A percentile compares a stretch with the other conserved stretches of the same genome.
phyloP scores from a whole-genome alignment of 2,888 invertebrate species.

The Craniophora ligustri region DNA sequence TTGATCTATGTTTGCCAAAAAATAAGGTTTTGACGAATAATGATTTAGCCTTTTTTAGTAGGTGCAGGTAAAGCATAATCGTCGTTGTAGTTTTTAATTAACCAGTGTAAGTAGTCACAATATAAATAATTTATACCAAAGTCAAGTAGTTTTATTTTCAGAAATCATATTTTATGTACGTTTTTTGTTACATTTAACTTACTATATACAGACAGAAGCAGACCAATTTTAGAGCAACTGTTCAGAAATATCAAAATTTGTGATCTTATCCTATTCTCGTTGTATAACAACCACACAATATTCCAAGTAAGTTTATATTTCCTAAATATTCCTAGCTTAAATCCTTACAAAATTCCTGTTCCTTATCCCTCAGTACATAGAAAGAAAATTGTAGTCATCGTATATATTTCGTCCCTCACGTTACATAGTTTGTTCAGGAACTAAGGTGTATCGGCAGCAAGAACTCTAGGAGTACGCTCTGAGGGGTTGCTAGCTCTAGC shows the following conservation, averaged over 20 bases:
- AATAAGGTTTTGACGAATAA: neutral
- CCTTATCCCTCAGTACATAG: neutral
- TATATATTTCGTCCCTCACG: neutral
- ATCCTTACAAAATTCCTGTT: conserved; percentile 1
- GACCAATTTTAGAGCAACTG: neutral
- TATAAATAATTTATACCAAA: conserved; percentile 18
- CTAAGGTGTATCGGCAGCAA: conserved; percentile 57
- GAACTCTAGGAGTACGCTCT: conserved; percentile 71
- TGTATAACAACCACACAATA: conserved; percentile 8
- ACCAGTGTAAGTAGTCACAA: conserved; percentile 28
- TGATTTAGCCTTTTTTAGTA: too few relatives aligned
- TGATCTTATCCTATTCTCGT: too few relatives aligned
- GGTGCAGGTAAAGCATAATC: too few relatives aligned
- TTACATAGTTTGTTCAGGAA: neutral
- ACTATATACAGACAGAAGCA: conserved; percentile 14
- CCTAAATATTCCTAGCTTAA: too few relatives aligned
- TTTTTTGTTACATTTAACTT: conserved; percentile 9
- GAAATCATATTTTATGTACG: conserved; percentile 10
- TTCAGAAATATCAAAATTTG: conserved; percentile 5
- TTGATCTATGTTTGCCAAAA: too few relatives aligned
- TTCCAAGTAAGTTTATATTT: conserved; percentile 15
- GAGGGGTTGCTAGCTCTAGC: conserved; percentile 67
- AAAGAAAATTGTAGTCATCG: neutral
- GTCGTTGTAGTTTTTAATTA: too few relatives aligned
- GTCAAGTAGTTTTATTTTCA: conserved; percentile 12